Base-by-base conservation (phyloP, 2,888 invertebrate species). In the Drosophila affinis region DNA sequence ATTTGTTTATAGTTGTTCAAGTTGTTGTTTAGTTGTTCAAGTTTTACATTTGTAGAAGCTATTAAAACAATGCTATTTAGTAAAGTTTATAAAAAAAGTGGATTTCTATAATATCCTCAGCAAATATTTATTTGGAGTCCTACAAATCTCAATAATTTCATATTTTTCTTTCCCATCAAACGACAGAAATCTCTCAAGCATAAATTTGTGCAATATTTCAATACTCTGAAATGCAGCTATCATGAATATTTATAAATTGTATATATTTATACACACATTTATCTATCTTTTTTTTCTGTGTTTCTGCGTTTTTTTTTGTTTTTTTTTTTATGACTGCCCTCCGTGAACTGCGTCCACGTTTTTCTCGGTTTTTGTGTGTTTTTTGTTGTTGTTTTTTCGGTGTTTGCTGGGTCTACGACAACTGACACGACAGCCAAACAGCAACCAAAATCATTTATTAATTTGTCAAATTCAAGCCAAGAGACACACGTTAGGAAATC, bases 381-480 rank as follows among this genome's bases (percentile, higher is more conserved):
- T 70, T 34, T 34, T 12, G 29, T 29, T 29, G 29, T 7, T 29
- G 24, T 24, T 14, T 39, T 39, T 34, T 34, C 14, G 34, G 39
- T 14, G 39, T 39, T 39, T 39, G 48, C 18, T 70, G 51, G 27
- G 58, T 32, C 53, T 34, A 44, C 39, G 57, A 51, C 64, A 72
- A 47, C 72, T 62, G 73, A 56, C 70, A 72, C 62, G 64, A 56
- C 63, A 74, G 59, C 75, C 58, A 60, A 51, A 49, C 48, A 51
- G 51, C 58, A 69, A 51, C 49, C 14, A 48, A 68, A 62, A 72
- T 73, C 74, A 72, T 72, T 65, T 72, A 72, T 72, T 72, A 72
- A 72, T 72, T 72, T 72, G 72, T 72, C 74, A 72, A 72, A 72
- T 59, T 73, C 74, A 72, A 73, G 74, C 71, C 71, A 47, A 61